Evolutionary conservation across 2,888 invertebrate genomes (phyloP).

Genomic region (Chymomyza amoena): DNA sequence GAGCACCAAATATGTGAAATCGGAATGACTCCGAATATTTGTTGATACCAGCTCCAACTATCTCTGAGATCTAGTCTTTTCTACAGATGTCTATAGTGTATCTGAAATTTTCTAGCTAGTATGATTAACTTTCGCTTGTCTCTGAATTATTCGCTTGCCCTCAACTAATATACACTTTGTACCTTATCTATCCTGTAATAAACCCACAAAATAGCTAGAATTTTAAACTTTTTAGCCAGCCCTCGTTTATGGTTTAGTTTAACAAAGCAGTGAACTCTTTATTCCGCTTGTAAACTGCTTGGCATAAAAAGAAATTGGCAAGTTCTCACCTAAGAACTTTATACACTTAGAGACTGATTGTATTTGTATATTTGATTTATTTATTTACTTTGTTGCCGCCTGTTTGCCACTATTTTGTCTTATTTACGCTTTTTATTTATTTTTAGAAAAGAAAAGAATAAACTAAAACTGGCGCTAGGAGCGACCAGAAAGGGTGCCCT

Average conservation of each 20-base stretch:
- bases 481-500: constrained; percentile 1
- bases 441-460: constrained; percentile 14
- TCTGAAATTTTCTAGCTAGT: no score
- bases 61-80: no score
- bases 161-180: no score
- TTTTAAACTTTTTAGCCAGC: no score
- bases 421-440: constrained; percentile 35
- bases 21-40: no score
- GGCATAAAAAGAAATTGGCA: constrained; percentile 8
- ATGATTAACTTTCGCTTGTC: no score
- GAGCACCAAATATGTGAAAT: no score
- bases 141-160: no score
- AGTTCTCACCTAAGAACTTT: constrained; percentile 11
- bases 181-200: no score
- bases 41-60: no score
- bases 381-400: constrained; percentile 45
- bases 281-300: not conserved
- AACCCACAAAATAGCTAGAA: no score
- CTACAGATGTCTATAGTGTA: no score
- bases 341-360: constrained; percentile 13
- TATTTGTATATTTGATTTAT: constrained; percentile 39
- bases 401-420: constrained; percentile 24
- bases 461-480: not conserved
- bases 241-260: not conserved
- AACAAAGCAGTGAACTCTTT: not conserved